Evolutionary conservation across 1,140 invertebrate genomes (phyloP), one percentile per base, ranked within the genome.

Genomic region (Diprion similis): DNA sequence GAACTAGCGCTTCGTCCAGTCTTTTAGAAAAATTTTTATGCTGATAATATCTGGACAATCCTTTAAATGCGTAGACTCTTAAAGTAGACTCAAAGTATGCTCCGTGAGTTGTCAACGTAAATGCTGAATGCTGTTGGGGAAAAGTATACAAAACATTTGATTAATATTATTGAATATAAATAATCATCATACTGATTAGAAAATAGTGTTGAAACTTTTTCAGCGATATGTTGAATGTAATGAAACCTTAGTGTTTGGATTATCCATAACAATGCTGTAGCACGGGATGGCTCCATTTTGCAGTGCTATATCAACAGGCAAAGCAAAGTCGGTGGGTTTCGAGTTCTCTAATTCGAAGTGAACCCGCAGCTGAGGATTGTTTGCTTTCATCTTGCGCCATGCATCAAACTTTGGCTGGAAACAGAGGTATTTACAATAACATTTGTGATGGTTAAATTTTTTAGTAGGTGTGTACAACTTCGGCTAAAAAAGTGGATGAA

Each of bases 241-340:
- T 24, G 37, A 81, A 80, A 93, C 92, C 82, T 90, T 89, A 1
- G 90, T 90, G 75, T 90, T 89, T 45, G 92, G 90, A 71, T 92
- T 90, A 77, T 93, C 89, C 77, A 93, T 90, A 10, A 94, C 84
- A 71, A 95, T 89, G 77, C 92, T 93, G 68, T 90, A 89, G 68
- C 93, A 92, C 0, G 93, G 93, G 46, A 91, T 89, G 67, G 89
- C 89, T 74, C 89, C 89, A 37, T 93, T 90, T 77, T 91, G 90
- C 74, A 86, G 78, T 11, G 51, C 11, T 69, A 84, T 73, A 79
- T 83, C 82, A 46, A 83, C 81, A 1, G 83, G 81, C 13, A 92
- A 75, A 11, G 89, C 84, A n/a, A 90, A 77, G 66, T 90, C 86
- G 3, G 87, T 88, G 8, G 88, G 81, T 72, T 86, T 87, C 18